phyloP scores from a whole-genome alignment of 2,888 invertebrate genomes.

The Oscheius onirici region DNA sequence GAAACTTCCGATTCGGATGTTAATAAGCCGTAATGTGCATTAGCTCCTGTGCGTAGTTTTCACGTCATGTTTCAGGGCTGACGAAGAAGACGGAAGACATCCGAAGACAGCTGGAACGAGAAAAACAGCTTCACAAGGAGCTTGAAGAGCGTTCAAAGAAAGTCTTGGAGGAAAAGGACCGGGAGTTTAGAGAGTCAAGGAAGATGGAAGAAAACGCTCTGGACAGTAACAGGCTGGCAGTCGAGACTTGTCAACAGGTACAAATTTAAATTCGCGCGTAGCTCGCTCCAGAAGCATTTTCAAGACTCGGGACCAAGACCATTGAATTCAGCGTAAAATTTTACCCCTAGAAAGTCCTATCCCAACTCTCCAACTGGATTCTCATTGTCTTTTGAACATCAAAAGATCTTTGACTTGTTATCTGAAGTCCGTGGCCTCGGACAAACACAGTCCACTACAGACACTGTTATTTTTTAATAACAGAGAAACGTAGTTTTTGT shows the following conservation, averaged over 20 bases:
- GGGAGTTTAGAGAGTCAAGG: slow-evolving; percentile 7
- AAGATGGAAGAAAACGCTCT: slow-evolving; percentile 19
- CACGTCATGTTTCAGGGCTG: background rate
- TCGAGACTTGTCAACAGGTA: slow-evolving; percentile 42
- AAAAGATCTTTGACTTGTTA: too few species aligned
- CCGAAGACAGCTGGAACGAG: background rate
- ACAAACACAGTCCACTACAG: too few species aligned
- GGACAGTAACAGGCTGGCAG: slow-evolving; percentile 10
- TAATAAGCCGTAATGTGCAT: too few species aligned
- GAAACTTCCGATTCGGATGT: too few species aligned
- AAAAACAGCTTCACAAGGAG: slow-evolving; percentile 4
- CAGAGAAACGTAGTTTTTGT: background rate
- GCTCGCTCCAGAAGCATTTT: too few species aligned
- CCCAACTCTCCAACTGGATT: too few species aligned
- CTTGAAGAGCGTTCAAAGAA: background rate
- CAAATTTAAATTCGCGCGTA: slow-evolving; percentile 6
- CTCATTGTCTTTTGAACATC: too few species aligned
- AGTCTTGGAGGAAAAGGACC: slow-evolving; percentile 9
- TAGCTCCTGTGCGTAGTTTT: background rate
- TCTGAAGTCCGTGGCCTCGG: too few species aligned
- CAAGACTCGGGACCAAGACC: too few species aligned
- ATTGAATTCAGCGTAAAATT: too few species aligned
- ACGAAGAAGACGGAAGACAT: slow-evolving; percentile 26
- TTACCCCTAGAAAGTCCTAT: too few species aligned
- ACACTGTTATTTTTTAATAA: too few species aligned